phyloP scores from a whole-genome alignment of 2,797 vertebrate genomes.

The Aotus griseimembra region DNA sequence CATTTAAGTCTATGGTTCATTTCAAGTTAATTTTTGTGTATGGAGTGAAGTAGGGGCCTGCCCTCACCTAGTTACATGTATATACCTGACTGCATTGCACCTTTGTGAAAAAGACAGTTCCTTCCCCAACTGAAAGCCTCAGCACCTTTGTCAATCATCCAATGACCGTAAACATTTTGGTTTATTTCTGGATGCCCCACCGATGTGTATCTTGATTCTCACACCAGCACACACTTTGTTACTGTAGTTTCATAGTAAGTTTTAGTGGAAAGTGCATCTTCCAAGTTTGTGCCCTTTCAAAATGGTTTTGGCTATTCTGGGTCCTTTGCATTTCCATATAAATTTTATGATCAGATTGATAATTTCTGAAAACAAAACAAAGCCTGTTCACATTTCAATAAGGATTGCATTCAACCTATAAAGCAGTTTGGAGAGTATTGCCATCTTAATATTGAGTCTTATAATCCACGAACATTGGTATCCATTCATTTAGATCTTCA shows the following conservation, averaged over 20 bases:
- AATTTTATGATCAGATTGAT: background rate
- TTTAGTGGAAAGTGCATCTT: background rate
- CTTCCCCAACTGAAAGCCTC: background rate
- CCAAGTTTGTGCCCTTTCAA: background rate
- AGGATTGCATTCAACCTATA: background rate
- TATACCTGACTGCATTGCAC: fast-evolving
- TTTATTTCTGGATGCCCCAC: background rate
- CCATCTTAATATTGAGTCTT: background rate
- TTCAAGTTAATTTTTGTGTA: background rate
- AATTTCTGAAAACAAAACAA: background rate
- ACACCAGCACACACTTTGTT: fast-evolving
- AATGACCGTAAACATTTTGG: fast-evolving
- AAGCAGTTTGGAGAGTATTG: too few species aligned
- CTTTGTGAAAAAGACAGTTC: background rate
- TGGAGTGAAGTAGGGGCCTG: background rate
- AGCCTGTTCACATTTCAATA: too few species aligned
- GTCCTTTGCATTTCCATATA: background rate
- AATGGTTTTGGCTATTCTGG: background rate
- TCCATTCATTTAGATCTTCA: background rate
- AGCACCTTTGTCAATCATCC: background rate
- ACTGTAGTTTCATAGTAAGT: too few species aligned
- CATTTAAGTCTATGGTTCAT: too few species aligned
- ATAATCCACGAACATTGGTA: fast-evolving
- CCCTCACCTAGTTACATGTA: background rate
- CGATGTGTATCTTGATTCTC: fast-evolving